A percentile compares a stretch with the other conserved stretches of the same genome.
These are phyloP conservation scores for Montipora cactus DNA, from an alignment of 64 coral and sea anemone species.

Conservation along the genomic window DNA sequence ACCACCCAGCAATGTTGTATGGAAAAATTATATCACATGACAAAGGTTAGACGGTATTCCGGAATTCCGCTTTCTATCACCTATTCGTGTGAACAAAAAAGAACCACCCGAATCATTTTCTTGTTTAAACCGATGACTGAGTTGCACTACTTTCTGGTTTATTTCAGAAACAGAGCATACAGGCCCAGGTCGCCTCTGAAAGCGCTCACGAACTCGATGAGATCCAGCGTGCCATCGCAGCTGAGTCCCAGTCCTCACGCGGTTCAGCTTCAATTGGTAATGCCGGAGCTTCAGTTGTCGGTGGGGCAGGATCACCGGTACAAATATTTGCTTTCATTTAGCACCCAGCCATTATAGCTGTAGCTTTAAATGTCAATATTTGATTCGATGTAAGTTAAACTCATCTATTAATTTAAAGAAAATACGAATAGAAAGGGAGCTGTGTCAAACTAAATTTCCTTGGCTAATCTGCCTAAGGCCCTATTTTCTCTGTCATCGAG, in stretches of 20 bases:
- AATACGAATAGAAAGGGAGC: not conserved
- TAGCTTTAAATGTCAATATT: not conserved
- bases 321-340: not conserved
- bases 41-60: too few species aligned
- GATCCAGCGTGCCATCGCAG: slow-evolving; percentile 88
- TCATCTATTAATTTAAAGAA: not conserved
- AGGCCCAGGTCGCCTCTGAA: slow-evolving; percentile 92
- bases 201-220: slow-evolving; percentile 90
- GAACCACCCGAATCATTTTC: too few species aligned
- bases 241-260: slow-evolving; percentile 95
- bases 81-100: too few species aligned
- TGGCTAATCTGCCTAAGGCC: too few species aligned
- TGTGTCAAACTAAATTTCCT: too few species aligned
- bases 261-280: slow-evolving; percentile 79
- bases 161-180: slow-evolving; percentile 89
- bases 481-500: too few species aligned
- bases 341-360: not conserved
- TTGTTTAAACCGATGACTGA: not conserved
- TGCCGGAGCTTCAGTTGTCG: slow-evolving; percentile 80
- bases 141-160: not conserved
- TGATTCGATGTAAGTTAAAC: not conserved
- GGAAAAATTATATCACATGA: too few species aligned
- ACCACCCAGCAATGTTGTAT: too few species aligned
- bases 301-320: slow-evolving; percentile 4
- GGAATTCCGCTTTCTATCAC: too few species aligned